Base-by-base conservation (phyloP, 2,888 invertebrate species). In the Phymatocera aterrima region DNA sequence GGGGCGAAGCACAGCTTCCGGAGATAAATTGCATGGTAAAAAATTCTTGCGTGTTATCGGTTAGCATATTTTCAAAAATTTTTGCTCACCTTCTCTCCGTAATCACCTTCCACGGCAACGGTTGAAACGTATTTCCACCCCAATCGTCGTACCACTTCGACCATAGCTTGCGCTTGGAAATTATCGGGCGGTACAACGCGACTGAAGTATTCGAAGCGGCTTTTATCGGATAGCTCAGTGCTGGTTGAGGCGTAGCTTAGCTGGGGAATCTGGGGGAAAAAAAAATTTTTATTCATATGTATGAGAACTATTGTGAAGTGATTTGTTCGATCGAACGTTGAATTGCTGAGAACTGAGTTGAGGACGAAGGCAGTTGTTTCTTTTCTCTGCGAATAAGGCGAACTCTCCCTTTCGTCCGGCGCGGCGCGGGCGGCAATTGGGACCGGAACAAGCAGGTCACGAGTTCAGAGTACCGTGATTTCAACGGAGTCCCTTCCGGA, bases 61-160 rank as follows among this genome's bases (percentile, higher is more conserved):
- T 51, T n/a, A 40, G 12, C 12, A 40, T 40, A 10, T 40, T 40
- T 40, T 2, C 12, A 1, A 40, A 1, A 6, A 12, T 34, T 18
- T 21, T 18, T n/a, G 82, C 87, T 92, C 84, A 94, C 94, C 90
- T 93, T 93, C 88, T 95, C 94, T 2, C 96, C 96, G 85, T 96
- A 96, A 84, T 95, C 95, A 15, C 96, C 96, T 84, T 95, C 95
- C 51, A 95, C 95, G 28, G 95, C 95, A 6, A 96, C 93, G 0
- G 95, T 95, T 21, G 95, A 95, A 3, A 96, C 95, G 87, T 95
- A 96, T 83, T 92, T 94, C 95, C 95, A 96, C 51, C 93, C 93
- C n/a, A 95, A 91, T 79, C 92, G 92, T 79, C 92, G 92, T 64
- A 95, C 92, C 84, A 95, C 93, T 88, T 94, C 94, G 31, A 94